phyloP scores from a whole-genome alignment of 2,113 vertebrate species.

The Heliornis fulica region DNA sequence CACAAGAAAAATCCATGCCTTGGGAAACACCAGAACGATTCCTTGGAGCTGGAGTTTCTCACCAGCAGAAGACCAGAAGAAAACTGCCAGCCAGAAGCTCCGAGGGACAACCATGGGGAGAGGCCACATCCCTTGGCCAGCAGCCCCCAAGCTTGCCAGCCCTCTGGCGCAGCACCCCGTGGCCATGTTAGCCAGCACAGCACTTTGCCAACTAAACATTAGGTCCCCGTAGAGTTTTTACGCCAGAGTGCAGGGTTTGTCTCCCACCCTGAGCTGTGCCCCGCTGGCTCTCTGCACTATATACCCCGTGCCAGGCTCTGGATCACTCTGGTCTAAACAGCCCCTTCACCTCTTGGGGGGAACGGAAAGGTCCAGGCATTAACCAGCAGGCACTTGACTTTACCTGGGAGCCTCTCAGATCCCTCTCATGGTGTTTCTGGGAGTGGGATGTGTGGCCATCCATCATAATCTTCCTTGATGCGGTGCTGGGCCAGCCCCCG shows the following conservation, averaged over 20 bases:
- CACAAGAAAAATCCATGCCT: background rate
- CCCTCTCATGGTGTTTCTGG: background rate
- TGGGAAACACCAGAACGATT: background rate
- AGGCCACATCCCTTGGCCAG: too few relatives aligned
- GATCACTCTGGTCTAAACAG: background rate
- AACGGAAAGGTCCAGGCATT: background rate
- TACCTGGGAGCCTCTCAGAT: background rate
- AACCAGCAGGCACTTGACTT: too few relatives aligned
- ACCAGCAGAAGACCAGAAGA: background rate
- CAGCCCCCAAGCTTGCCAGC: background rate
- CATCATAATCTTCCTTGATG: background rate
- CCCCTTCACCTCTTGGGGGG: background rate
- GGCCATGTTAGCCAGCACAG: background rate
- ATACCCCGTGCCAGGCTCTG: background rate
- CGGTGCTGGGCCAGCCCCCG: too few relatives aligned
- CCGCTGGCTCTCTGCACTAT: background rate
- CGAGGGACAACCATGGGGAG: background rate
- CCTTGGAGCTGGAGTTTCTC: background rate
- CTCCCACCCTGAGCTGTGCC: background rate
- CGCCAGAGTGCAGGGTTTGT: too few relatives aligned
- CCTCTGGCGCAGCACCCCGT: rapidly evolving
- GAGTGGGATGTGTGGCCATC: background rate
- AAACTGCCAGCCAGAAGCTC: background rate
- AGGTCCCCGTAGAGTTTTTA: too few relatives aligned
- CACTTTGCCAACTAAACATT: too few relatives aligned